phyloP scores from a whole-genome alignment of 2,797 vertebrate species.

The Sphenodon punctatus region DNA sequence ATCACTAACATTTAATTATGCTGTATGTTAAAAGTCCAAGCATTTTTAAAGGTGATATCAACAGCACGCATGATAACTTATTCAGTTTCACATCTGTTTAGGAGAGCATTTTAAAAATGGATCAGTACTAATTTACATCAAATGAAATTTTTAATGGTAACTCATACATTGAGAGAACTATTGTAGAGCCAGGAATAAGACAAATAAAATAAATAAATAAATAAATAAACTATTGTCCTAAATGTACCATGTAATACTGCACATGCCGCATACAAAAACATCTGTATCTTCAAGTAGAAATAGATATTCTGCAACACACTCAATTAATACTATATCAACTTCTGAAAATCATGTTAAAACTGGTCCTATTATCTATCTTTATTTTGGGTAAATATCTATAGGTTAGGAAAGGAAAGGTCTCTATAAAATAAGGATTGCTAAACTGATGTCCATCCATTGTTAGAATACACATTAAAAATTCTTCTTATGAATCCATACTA shows the following conservation, averaged over 20 bases:
- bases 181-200: not conserved
- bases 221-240: not conserved
- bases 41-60: slow-evolving; percentile 68
- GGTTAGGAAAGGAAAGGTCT: not conserved
- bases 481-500: not conserved
- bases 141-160: not conserved
- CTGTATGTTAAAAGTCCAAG: slow-evolving; percentile 60
- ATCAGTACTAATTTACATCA: not conserved
- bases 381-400: not conserved
- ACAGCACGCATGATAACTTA: slow-evolving; percentile 44
- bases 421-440: not conserved
- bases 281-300: not conserved
- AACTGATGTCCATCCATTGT: not conserved
- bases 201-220: not conserved
- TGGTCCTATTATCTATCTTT: not conserved
- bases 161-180: not conserved
- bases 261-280: not conserved
- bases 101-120: not conserved
- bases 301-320: not conserved
- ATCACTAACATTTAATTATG: slow-evolving; percentile 80
- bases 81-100: slow-evolving; percentile 47
- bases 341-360: not conserved
- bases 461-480: not conserved
- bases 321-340: not conserved
- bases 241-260: not conserved